Percentiles rank a stretch among this genome's conserved stretches.
Evolutionary conservation across 2,888 invertebrate species (phyloP).

Genomic region (Pedicia rivosa): DNA sequence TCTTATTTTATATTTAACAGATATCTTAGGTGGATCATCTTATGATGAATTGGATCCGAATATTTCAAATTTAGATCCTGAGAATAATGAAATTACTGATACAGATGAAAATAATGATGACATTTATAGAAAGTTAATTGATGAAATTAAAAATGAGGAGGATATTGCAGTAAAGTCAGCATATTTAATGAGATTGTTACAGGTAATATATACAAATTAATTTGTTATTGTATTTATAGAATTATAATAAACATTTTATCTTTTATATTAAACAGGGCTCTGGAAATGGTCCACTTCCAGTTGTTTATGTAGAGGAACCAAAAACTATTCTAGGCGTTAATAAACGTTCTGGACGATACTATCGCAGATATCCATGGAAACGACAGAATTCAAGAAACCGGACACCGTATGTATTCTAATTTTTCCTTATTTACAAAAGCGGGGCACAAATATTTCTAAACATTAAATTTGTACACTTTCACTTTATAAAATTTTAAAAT

Average conservation of each 20-base stretch:
- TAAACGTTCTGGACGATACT: slow-evolving; percentile 38
- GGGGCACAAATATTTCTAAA: too few species aligned
- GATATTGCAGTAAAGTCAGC: slow-evolving; percentile 29
- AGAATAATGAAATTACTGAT: too few species aligned
- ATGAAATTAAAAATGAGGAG: slow-evolving; percentile 26
- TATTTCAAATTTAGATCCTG: too few species aligned
- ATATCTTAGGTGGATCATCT: too few species aligned
- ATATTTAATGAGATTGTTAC: slow-evolving; percentile 27
- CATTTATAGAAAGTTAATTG: slow-evolving; percentile 19
- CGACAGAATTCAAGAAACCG: slow-evolving; percentile 35
- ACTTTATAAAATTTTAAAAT: too few species aligned
- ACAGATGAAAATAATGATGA: background rate
- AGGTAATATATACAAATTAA: slow-evolving; percentile 21
- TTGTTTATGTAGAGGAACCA: slow-evolving; percentile 28
- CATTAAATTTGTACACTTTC: too few species aligned
- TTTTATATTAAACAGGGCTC: too few species aligned
- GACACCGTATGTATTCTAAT: slow-evolving; percentile 8
- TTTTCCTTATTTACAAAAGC: too few species aligned
- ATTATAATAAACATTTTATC: too few species aligned
- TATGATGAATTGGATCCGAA: too few species aligned
- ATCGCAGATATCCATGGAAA: slow-evolving; percentile 46
- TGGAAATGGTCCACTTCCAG: slow-evolving; percentile 24
- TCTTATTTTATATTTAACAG: too few species aligned
- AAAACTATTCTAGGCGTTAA: slow-evolving; percentile 14
- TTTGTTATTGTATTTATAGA: too few species aligned